Evolutionary conservation across 2,797 vertebrate genomes (phyloP), one percentile per base, ranked within the genome.

Genomic region (Gymnoscopelus microlampas): DNA sequence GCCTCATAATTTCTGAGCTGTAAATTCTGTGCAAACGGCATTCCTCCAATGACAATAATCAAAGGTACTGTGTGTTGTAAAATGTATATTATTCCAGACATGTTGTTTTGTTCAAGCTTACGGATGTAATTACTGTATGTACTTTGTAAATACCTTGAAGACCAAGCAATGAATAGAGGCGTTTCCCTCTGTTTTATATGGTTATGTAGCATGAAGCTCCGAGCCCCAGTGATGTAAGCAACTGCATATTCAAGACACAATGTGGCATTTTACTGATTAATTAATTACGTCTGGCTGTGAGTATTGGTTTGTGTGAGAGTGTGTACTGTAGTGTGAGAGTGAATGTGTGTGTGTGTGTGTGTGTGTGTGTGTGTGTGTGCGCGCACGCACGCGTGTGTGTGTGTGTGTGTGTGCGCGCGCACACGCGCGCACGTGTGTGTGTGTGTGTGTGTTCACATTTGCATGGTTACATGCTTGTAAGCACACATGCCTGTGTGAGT

Each of bases 131-230:
- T 47, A 44, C 39, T 44, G 12, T 0, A 12, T 61, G 48, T 39
- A 35, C 12, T 35, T 49, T 81, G 74, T 82, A 71, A 83, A 84
- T 73, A 80, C 55, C 29, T 44, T 44, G 39, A 76, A 56, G 60
- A 57, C n/a, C 39, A 13, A 54, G 53, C 68, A 74, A 44, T 61
- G 9, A 69, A 58, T 66, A 61, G 48, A 68, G 58, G 57, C 54
- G 59, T 77, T 64, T 9, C 70, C 66, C 5, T 72, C 55, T 56
- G 24, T 2, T 50, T 47, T 61, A 56, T 49, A 71, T 59, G 78
- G 58, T 77, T 29, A 74, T 73, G 70, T 79, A 72, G 79, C 78
- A 80, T 85, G 74, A 83, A 68, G 55, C 71, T 35, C 76, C 61
- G 35, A 53, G 29, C 60, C 48, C 60, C n/a, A 6, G 32, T 62